Evolutionary conservation across 2,797 vertebrate genomes (phyloP).

Genomic region (Thalassophryne amazonica): DNA sequence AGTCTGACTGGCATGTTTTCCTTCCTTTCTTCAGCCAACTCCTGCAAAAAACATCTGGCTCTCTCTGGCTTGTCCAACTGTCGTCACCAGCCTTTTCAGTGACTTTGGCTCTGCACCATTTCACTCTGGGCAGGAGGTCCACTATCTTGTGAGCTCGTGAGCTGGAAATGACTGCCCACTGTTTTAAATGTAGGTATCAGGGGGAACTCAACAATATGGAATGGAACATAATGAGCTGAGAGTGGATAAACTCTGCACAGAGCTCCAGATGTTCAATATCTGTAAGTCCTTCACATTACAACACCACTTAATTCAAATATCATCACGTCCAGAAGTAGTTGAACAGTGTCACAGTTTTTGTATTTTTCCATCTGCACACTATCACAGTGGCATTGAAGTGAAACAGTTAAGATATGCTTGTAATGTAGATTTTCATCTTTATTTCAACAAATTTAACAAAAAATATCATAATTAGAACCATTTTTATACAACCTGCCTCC

Average conservation of each 20-base stretch:
- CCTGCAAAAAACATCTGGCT: slow-evolving; percentile 57
- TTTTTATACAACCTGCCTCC: too few relatives aligned
- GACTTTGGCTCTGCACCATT: slow-evolving; percentile 45
- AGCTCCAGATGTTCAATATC: background rate
- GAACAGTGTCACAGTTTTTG: too few relatives aligned
- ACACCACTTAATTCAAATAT: background rate
- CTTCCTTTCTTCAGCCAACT: slow-evolving; percentile 26
- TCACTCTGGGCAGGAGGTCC: slow-evolving; percentile 47
- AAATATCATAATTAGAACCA: too few relatives aligned
- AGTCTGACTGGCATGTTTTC: slow-evolving; percentile 30
- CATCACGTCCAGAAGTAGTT: too few relatives aligned
- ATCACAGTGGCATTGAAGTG: too few relatives aligned
- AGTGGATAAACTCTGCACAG: background rate
- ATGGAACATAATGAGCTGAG: slow-evolving; percentile 1
- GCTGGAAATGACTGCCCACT: slow-evolving; percentile 14
- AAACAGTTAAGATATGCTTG: too few relatives aligned
- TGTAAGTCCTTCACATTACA: background rate
- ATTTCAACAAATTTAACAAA: too few relatives aligned
- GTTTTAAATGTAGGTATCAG: slow-evolving; percentile 4
- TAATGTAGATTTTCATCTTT: too few relatives aligned
- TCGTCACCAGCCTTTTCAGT: slow-evolving; percentile 54
- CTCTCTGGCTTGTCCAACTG: slow-evolving; percentile 34
- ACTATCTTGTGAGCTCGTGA: slow-evolving; percentile 30
- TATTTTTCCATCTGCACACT: too few relatives aligned
- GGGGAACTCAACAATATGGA: slow-evolving; percentile 13